A percentile compares a stretch with the other conserved stretches of the same genome.
These are phyloP conservation scores for Corythornis cristatus DNA, from an alignment of 2,113 vertebrate species.

Conservation along the genomic window DNA sequence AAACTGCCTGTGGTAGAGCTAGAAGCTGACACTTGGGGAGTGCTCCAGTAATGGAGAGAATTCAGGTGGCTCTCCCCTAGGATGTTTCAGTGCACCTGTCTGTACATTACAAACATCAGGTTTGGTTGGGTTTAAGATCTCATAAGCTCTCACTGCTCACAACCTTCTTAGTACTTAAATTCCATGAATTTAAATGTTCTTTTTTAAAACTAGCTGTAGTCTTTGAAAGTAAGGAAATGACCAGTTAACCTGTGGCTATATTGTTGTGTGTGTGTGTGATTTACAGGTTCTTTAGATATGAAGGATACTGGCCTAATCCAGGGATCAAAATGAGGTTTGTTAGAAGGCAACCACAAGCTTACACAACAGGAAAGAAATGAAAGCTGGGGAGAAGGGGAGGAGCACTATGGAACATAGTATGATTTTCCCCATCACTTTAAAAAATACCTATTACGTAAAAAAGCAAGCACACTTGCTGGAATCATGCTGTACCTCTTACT, in stretches of 20 bases:
- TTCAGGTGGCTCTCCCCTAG: too few species aligned
- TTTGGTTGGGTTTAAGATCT: neutral
- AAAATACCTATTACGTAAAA: neutral
- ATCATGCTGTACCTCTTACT: neutral
- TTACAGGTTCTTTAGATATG: neutral
- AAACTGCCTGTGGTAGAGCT: too few species aligned
- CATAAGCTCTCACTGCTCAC: neutral
- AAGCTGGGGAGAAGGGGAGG: rapidly evolving
- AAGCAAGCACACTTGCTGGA: neutral
- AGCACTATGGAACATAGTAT: neutral
- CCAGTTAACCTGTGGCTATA: neutral
- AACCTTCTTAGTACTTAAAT: neutral
- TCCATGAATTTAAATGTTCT: neutral
- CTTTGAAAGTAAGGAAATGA: neutral
- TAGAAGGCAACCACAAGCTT: neutral
- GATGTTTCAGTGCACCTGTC: neutral
- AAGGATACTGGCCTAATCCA: neutral
- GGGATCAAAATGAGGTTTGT: neutral
- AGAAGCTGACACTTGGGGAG: too few species aligned
- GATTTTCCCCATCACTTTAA: rapidly evolving
- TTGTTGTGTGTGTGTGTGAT: neutral
- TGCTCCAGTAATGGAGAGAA: too few species aligned
- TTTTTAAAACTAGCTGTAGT: neutral
- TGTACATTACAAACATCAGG: neutral
- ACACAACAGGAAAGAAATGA: neutral